A percentile compares a stretch with the other conserved stretches of the same genome.
Evolutionary conservation across 2,797 vertebrate genomes (phyloP).

Genomic region (Okamejei kenojei): DNA sequence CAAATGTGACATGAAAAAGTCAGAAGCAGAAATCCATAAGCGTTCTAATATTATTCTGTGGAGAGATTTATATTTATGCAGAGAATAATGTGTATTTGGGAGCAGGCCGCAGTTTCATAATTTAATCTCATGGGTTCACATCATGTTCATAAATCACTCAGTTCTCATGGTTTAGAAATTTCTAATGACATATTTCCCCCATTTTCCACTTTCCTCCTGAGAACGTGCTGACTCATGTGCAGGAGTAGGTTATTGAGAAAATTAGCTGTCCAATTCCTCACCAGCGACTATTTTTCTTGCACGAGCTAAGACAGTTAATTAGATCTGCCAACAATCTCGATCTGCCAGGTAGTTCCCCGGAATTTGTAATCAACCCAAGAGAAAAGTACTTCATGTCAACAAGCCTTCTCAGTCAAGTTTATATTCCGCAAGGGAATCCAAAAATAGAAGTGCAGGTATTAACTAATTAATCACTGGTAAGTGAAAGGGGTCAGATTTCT

Average conservation of each 20-base stretch:
- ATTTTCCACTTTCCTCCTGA: background rate
- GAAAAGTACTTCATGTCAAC: too few species aligned
- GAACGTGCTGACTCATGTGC: conserved; percentile 9
- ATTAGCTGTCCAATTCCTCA: background rate
- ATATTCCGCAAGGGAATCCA: background rate
- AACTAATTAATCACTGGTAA: background rate
- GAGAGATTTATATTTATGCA: background rate
- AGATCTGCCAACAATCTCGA: background rate
- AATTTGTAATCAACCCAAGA: too few species aligned
- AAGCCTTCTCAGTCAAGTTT: background rate
- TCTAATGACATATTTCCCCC: background rate
- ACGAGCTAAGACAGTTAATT: background rate
- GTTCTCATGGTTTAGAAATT: background rate
- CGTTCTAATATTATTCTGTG: background rate
- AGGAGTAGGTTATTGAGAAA: background rate
- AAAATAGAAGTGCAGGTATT: conserved; percentile 4
- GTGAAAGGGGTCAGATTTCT: background rate
- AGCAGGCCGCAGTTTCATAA: background rate
- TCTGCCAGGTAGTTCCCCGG: background rate
- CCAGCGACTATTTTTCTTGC: background rate
- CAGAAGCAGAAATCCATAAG: background rate
- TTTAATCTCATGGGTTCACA: background rate
- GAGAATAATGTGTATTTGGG: background rate
- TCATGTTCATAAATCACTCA: conserved; percentile 15
- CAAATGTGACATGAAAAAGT: background rate